Percentiles rank a stretch among this genome's conserved stretches.
Evolutionary conservation across 1,140 invertebrate genomes (phyloP).

Genomic region (Mactra quadrangularis): DNA sequence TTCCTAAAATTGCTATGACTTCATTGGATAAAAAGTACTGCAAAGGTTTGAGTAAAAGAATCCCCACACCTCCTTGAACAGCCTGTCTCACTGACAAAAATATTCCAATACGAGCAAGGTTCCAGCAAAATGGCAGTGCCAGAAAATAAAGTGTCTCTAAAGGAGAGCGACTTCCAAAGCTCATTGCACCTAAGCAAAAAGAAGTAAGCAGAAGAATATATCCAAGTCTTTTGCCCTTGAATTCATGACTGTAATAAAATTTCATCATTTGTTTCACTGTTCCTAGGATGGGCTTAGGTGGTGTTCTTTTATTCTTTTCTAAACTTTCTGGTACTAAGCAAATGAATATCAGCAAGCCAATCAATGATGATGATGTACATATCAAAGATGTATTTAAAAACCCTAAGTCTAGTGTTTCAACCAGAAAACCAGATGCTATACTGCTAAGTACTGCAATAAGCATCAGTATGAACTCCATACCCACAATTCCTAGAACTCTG

Average conservation of each 20-base stretch:
- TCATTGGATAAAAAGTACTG: slow-evolving; percentile 4
- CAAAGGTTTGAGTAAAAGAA: neutral
- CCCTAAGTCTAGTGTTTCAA: slow-evolving; percentile 6
- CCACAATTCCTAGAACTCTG: slow-evolving; percentile 19
- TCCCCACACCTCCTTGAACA: neutral
- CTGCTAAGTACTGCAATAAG: neutral
- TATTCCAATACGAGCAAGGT: neutral
- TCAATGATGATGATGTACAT: neutral
- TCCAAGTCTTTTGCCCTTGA: slow-evolving; percentile 1
- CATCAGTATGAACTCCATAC: neutral
- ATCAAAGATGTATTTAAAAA: slow-evolving; percentile 20
- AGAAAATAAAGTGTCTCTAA: slow-evolving; percentile 21
- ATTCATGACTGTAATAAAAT: slow-evolving; percentile 11
- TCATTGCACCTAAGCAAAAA: neutral
- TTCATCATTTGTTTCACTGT: neutral
- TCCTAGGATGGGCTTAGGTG: neutral
- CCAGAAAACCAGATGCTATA: neutral
- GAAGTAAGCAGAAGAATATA: slow-evolving; percentile 17
- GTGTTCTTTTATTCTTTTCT: neutral
- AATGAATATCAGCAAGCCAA: neutral
- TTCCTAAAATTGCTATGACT: neutral
- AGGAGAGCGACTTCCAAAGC: neutral
- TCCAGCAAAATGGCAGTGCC: slow-evolving; percentile 23
- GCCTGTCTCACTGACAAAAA: slow-evolving; percentile 12
- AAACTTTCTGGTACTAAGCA: slow-evolving; percentile 10